Evolutionary conservation across 2,113 vertebrate species (phyloP).

Genomic region (Hydrolagus affinis): DNA sequence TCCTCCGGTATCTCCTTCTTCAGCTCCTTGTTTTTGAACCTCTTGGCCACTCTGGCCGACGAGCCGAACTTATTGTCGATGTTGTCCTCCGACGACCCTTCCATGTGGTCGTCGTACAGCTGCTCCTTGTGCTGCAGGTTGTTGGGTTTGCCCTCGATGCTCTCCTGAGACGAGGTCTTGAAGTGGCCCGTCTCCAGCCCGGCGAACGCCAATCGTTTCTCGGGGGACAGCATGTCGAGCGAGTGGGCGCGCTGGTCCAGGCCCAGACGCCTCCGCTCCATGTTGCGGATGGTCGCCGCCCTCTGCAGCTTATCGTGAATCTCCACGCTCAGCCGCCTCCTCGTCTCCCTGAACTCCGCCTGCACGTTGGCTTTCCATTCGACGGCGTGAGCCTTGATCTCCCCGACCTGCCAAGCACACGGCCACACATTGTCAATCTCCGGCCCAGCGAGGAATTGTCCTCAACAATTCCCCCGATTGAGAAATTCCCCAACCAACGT

Average conservation of each 20-base stretch:
- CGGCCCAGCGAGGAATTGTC: too few species aligned
- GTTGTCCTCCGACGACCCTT: constrained; percentile 83
- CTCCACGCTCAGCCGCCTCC: constrained; percentile 84
- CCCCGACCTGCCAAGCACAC: constrained; percentile 70
- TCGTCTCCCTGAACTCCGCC: constrained; percentile 86
- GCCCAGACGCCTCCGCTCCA: constrained; percentile 87
- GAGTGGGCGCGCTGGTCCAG: constrained; percentile 91
- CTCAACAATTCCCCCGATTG: background rate
- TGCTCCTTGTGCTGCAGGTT: constrained; percentile 80
- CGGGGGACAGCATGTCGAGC: constrained; percentile 89
- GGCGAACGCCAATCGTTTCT: constrained; percentile 84
- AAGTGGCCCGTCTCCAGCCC: constrained; percentile 77
- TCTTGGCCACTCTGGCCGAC: constrained; percentile 73
- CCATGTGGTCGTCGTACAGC: constrained; percentile 65
- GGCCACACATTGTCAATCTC: too few species aligned
- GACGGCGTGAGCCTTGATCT: constrained; percentile 86
- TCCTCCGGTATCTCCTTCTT: constrained; percentile 78
- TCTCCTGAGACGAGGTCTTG: constrained; percentile 92
- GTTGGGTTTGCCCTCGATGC: constrained; percentile 88
- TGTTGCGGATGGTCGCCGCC: constrained; percentile 91
- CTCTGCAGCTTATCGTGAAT: constrained; percentile 93
- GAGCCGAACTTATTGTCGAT: constrained; percentile 86
- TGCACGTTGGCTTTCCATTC: constrained; percentile 96
- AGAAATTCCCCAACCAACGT: background rate
- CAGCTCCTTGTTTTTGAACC: constrained; percentile 76